phyloP scores from a whole-genome alignment of 2,797 vertebrate genomes.

The Benthosema pterotum region DNA sequence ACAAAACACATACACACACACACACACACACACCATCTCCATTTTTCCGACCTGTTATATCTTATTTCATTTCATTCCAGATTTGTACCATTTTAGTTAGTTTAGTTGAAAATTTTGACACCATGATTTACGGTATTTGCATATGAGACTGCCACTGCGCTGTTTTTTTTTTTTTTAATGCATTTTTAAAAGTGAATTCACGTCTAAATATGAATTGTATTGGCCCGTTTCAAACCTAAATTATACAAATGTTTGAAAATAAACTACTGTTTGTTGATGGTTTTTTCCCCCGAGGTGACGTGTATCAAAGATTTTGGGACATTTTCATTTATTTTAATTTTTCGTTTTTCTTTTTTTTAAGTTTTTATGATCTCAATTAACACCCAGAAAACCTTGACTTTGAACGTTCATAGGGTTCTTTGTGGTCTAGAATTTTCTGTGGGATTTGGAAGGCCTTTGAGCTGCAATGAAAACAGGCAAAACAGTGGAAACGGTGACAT shows the following conservation, averaged over 20 bases:
- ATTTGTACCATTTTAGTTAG: constrained; percentile 49
- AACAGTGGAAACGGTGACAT: too few species aligned
- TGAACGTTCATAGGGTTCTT: too few species aligned
- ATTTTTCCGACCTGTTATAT: constrained; percentile 45
- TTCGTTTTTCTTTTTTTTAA: too few species aligned
- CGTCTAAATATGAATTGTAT: background rate
- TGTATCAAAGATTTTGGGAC: constrained; percentile 22
- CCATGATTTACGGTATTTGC: constrained; percentile 51
- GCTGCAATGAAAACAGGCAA: too few species aligned
- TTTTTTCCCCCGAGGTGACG: background rate
- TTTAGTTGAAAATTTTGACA: constrained; percentile 60
- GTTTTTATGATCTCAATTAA: too few species aligned
- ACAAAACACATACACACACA: constrained; percentile 14
- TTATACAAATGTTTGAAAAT: too few species aligned
- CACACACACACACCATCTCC: constrained; percentile 25
- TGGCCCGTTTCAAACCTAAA: background rate
- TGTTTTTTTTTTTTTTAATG: constrained; percentile 7
- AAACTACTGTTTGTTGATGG: too few species aligned
- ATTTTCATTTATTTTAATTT: too few species aligned
- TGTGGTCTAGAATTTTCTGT: too few species aligned
- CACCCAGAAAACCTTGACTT: too few species aligned
- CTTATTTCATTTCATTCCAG: constrained; percentile 36
- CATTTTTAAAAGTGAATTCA: background rate
- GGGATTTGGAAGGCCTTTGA: too few species aligned
- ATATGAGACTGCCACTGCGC: constrained; percentile 26